Evolutionary conservation across 2,113 vertebrate genomes (phyloP).

Genomic region (Heterotilapia buettikoferi): DNA sequence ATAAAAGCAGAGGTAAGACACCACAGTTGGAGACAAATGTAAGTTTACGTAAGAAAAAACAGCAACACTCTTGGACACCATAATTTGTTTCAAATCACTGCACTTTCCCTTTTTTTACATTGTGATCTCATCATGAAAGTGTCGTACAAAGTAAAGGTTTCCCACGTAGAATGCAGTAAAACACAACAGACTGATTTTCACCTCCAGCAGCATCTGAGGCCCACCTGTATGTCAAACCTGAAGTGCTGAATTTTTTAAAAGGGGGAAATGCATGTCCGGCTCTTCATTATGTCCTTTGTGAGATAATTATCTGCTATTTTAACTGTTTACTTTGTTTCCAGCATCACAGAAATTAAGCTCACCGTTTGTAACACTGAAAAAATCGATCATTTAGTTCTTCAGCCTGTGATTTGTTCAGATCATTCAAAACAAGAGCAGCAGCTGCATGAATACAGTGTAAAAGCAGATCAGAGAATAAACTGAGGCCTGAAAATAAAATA

Average conservation of each 20-base stretch:
- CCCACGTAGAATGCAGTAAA: not conserved
- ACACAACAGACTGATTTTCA: not conserved
- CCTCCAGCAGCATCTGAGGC: not conserved
- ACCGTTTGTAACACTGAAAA: not conserved
- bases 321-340: not conserved
- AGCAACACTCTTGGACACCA: not conserved
- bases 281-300: not conserved
- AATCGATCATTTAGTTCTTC: not conserved
- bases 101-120: not conserved
- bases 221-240: not conserved
- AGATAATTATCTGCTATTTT: not conserved
- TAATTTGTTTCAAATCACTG: not conserved
- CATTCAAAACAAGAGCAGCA: not conserved
- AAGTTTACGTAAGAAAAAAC: not conserved
- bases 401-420: rapidly evolving
- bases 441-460: not conserved
- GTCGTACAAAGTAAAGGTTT: not conserved
- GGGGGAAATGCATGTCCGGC: not conserved
- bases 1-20: not conserved
- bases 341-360: not conserved
- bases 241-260: not conserved
- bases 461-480: not conserved
- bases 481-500: not conserved
- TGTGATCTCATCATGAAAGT: rapidly evolving
- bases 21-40: not conserved